These are phyloP conservation scores for Dinomys branickii DNA, from an alignment of 2,113 vertebrate species.

Conservation along the genomic window DNA sequence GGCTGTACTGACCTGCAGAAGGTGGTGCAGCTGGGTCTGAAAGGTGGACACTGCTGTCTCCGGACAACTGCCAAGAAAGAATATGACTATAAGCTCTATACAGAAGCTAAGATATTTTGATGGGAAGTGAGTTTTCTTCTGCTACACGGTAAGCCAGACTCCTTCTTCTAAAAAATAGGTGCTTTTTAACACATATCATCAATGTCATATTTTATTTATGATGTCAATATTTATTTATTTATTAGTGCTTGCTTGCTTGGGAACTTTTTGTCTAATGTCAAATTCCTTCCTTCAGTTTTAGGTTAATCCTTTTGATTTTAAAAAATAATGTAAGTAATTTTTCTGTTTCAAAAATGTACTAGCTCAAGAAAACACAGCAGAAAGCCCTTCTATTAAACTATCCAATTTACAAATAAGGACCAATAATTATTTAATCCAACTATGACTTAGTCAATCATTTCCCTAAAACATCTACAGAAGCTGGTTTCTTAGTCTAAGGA, in stretches of 20 bases:
- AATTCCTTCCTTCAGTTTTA: constrained; percentile 23
- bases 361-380: constrained; percentile 1
- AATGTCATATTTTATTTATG: constrained; percentile 5
- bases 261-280: neutral
- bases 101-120: neutral
- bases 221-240: constrained; percentile 7
- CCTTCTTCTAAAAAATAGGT: neutral
- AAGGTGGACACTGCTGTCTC: constrained; percentile 82
- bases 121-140: neutral
- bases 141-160: constrained; percentile 80
- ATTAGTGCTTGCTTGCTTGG: constrained; percentile 33
- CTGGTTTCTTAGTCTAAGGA: neutral
- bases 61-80: constrained; percentile 86
- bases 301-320: constrained; percentile 20
- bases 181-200: neutral
- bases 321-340: constrained; percentile 13
- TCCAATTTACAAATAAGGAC: constrained; percentile 31
- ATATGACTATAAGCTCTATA: neutral
- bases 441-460: constrained; percentile 27
- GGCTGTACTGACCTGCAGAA: constrained; percentile 89
- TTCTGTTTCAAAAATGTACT: neutral
- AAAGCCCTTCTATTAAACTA: neutral
- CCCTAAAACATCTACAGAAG: neutral
- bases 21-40: constrained; percentile 86
- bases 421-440: constrained; percentile 34